phyloP scores from a whole-genome alignment of 2,888 invertebrate genomes.

The Parnassius apollo region DNA sequence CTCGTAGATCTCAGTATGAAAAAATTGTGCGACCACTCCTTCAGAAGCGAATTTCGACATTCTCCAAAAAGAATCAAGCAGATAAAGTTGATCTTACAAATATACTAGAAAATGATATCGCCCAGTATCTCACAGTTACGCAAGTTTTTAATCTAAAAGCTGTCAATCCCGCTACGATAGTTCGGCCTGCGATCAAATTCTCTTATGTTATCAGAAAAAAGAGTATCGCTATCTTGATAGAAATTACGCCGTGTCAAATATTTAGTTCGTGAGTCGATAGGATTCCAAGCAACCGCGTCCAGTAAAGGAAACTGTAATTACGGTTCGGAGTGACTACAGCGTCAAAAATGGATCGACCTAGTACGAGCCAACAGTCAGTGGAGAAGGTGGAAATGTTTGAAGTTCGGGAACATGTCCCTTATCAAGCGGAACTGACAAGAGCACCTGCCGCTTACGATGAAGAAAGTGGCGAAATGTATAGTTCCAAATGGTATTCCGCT shows the following conservation, averaged over 20 bases:
- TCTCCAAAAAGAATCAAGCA: slow-evolving; percentile 38
- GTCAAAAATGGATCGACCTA: slow-evolving; percentile 66
- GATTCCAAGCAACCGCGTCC: slow-evolving; percentile 47
- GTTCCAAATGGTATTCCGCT: slow-evolving; percentile 63
- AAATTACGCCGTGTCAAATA: slow-evolving; percentile 33
- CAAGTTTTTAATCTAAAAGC: slow-evolving; percentile 65
- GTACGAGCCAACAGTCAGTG: slow-evolving; percentile 66
- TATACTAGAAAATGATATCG: slow-evolving; percentile 43
- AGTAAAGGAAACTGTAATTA: slow-evolving; percentile 32
- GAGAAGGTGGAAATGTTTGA: slow-evolving; percentile 71
- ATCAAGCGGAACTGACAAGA: slow-evolving; percentile 67
- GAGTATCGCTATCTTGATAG: slow-evolving; percentile 41
- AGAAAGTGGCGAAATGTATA: slow-evolving; percentile 60
- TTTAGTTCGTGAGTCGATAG: slow-evolving; percentile 48
- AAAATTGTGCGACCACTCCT: slow-evolving; percentile 35
- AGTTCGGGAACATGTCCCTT: slow-evolving; percentile 72
- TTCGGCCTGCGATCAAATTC: slow-evolving; percentile 48
- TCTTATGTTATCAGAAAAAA: slow-evolving; percentile 54
- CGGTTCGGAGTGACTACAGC: slow-evolving; percentile 49
- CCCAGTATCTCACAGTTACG: slow-evolving; percentile 56
- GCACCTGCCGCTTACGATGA: slow-evolving; percentile 67
- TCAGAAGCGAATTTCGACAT: slow-evolving; percentile 56
- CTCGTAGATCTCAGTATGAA: slow-evolving; percentile 4
- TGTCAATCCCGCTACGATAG: slow-evolving; percentile 62
- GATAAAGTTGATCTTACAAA: slow-evolving; percentile 57